Base-by-base conservation (phyloP, 92 coral and sea anemone species). In the Diadumene lineata region DNA sequence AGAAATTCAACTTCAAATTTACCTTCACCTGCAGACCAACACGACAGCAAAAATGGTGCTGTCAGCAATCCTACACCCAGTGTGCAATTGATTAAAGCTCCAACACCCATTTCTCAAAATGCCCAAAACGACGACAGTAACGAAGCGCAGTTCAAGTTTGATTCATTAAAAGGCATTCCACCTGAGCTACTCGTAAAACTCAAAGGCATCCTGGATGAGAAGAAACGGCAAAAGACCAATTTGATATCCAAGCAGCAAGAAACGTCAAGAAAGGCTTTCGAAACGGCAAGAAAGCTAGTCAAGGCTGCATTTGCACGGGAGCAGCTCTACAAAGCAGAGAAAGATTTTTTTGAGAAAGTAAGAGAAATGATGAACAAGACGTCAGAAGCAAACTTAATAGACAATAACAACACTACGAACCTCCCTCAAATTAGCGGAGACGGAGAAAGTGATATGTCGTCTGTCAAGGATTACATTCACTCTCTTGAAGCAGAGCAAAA, bases 251-350 rank as follows among this genome's bases (percentile, higher is more conserved):
- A 88, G 51, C 93, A 88, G 53, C 82, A 85, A 27, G 79, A 73
- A 31, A 86, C 79, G 10, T 86, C 97, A 18, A 64, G 97, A 64
- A 91, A 91, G 38, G 97, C 97, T 17, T 91, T 83, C 64, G 97
- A 89, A 53, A 88, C 90, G 19, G 97, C 97, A 6, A 80, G 69
- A 66, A 91, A 91, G 67, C 64, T 91, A 44, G 92, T 91, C 25
- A 89, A 91, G 55, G 97, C 97, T 27, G 82, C 92, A 29, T 56
- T 82, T n/a, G 97, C 97, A 50, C 73, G 97, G 28, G 93, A 91
- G 75, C 86, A 91, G 30, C 93, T 91, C 56, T 88, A 84, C 57
- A 88, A 77, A 31, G 93, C 97, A 33, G 97, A 91, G 65, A 60
- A 79, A 28, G 97, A 81, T n/a, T 88, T 91, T 78, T 86, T 84